Evolutionary conservation across 2,888 invertebrate species (phyloP).

Genomic region (Spisula solida): DNA sequence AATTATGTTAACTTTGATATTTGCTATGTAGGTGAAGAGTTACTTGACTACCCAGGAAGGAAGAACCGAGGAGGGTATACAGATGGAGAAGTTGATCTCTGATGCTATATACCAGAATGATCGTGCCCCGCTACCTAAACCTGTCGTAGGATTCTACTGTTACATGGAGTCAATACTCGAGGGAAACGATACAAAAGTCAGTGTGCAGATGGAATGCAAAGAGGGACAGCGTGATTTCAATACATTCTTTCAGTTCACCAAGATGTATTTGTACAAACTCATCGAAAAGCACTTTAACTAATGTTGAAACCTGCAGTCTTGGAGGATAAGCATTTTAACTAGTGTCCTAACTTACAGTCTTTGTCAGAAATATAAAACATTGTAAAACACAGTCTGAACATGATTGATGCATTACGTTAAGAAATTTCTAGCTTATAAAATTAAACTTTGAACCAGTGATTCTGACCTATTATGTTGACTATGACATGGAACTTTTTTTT

Average conservation of each 20-base stretch:
- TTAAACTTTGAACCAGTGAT: no score
- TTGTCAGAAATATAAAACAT: no score
- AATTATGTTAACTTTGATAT: not conserved
- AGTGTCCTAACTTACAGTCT: no score
- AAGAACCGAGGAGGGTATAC: constrained; percentile 61
- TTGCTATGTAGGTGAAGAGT: constrained; percentile 59
- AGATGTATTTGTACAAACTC: constrained; percentile 71
- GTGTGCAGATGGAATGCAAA: constrained; percentile 66
- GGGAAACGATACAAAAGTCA: constrained; percentile 58
- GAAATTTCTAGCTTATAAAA: no score
- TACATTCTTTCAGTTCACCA: constrained; percentile 74
- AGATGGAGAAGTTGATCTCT: constrained; percentile 69
- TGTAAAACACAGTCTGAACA: no score
- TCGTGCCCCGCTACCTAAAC: constrained; percentile 56
- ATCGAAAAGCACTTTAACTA: constrained; percentile 70
- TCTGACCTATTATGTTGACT: no score
- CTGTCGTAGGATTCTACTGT: constrained; percentile 70
- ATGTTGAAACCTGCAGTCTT: not conserved
- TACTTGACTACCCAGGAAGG: constrained; percentile 60
- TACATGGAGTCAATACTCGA: constrained; percentile 58
- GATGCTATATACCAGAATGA: constrained; percentile 69
- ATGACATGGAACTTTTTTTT: no score
- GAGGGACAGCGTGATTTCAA: constrained; percentile 71
- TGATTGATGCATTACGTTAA: no score
- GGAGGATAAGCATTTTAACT: no score